Conservation (phyloP, 2,797 vertebrate genomes). For the Pipistrellus kuhlii region DNA sequence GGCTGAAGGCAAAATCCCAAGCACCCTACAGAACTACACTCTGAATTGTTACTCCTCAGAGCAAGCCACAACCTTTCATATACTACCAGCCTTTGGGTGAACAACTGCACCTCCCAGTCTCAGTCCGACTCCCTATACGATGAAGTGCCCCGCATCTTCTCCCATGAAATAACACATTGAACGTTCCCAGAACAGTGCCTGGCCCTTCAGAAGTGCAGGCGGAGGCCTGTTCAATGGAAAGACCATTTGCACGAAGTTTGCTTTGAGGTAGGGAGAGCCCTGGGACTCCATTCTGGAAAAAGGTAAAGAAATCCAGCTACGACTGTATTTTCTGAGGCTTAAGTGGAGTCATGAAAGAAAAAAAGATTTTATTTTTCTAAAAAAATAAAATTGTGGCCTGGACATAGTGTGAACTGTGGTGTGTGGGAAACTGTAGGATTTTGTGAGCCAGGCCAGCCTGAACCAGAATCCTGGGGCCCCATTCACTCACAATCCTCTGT, state of each 20-base stretch:
- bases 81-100: neutral
- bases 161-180: neutral
- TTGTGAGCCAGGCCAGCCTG: neutral
- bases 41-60: neutral
- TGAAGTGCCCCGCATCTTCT: neutral
- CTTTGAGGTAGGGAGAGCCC: neutral
- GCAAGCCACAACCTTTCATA: neutral
- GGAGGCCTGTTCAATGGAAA: neutral
- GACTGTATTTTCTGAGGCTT: slow-evolving; percentile 7
- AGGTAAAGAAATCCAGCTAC: neutral
- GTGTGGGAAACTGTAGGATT: neutral
- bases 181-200: slow-evolving; percentile 35
- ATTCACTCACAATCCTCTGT: neutral
- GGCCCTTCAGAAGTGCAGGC: neutral
- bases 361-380: slow-evolving; percentile 40
- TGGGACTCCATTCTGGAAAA: neutral
- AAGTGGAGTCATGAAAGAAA: neutral
- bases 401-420: neutral
- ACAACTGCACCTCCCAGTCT: neutral
- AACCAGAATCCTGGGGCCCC: neutral
- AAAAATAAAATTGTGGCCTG: slow-evolving; percentile 27
- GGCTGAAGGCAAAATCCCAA: neutral
- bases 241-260: slow-evolving; percentile 28
- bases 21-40: neutral
- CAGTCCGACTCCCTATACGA: neutral